A percentile compares a stretch with the other conserved stretches of the same genome.
phyloP scores from a whole-genome alignment of 2,888 invertebrate species.

The Tiliacea citrago region DNA sequence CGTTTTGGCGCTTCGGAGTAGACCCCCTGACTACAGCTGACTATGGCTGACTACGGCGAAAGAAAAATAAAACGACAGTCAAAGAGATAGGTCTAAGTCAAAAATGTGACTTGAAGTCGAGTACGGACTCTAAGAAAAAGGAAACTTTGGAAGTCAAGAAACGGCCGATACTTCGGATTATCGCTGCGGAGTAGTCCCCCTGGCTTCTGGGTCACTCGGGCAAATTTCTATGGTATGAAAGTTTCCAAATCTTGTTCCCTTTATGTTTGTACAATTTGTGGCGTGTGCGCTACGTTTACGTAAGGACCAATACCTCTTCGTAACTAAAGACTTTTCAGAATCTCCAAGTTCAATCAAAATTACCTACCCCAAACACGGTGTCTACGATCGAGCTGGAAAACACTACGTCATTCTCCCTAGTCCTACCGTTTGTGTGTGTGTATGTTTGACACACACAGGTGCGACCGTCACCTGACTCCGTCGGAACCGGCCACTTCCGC shows the following conservation, averaged over 20 bases:
- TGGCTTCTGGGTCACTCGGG: neutral
- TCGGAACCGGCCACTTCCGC: constrained; percentile 90
- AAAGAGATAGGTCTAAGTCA: too few relatives aligned
- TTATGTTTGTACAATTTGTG: neutral
- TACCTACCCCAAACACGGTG: neutral
- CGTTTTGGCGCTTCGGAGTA: too few relatives aligned
- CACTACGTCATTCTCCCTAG: constrained; percentile 31
- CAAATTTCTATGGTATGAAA: neutral
- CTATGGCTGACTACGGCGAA: too few relatives aligned
- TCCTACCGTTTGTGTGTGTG: constrained; percentile 21
- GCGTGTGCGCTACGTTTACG: neutral
- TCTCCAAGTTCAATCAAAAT: neutral
- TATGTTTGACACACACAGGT: constrained; percentile 80
- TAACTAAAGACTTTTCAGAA: neutral
- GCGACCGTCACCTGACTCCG: constrained; percentile 87
- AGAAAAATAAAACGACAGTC: too few relatives aligned
- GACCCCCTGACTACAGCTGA: too few relatives aligned
- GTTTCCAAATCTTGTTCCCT: neutral
- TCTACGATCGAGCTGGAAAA: constrained; percentile 31
- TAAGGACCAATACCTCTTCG: neutral
- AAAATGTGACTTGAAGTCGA: too few relatives aligned
- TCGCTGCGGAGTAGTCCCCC: too few relatives aligned
- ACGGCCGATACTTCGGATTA: too few relatives aligned
- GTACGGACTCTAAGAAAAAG: too few relatives aligned
- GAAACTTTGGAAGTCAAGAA: too few relatives aligned